These are phyloP conservation scores for Leptopilina drosophilae DNA, from an alignment of 2,888 invertebrate species.

Conservation along the genomic window DNA sequence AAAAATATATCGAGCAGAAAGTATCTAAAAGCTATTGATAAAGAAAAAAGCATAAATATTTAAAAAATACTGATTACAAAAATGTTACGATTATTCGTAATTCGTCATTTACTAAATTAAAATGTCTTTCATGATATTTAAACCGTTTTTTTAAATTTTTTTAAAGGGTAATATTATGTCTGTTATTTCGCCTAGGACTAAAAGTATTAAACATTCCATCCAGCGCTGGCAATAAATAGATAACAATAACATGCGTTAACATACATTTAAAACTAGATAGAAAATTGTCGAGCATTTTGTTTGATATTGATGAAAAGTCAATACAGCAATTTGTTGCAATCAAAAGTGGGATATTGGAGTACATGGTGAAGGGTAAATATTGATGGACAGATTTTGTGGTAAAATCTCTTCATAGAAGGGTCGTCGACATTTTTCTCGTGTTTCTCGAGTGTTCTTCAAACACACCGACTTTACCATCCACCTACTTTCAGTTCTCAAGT, in stretches of 20 bases:
- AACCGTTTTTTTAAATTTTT: too few species aligned
- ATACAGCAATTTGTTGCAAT: constrained; percentile 11
- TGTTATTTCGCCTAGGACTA: too few species aligned
- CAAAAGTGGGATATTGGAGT: not conserved
- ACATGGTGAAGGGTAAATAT: constrained; percentile 14
- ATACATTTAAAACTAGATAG: not conserved
- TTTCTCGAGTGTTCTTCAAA: constrained; percentile 31
- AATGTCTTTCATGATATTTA: too few species aligned
- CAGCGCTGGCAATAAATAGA: too few species aligned
- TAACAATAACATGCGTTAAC: not conserved
- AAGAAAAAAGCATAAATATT: too few species aligned
- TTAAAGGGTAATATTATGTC: too few species aligned
- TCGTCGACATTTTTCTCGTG: constrained; percentile 29
- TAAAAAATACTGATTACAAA: too few species aligned
- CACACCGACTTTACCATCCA: constrained; percentile 7
- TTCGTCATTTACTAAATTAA: too few species aligned
- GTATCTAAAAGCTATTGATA: too few species aligned
- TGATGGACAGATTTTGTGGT: not conserved
- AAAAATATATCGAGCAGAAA: too few species aligned
- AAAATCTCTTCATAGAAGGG: constrained; percentile 35
- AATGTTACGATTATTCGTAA: too few species aligned
- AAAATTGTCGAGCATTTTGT: not conserved
- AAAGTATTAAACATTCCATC: too few species aligned
- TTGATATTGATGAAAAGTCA: not conserved
- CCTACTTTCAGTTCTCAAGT: constrained; percentile 14